phyloP scores from a whole-genome alignment of 2,113 vertebrate genomes.

The Casuarius casuarius region DNA sequence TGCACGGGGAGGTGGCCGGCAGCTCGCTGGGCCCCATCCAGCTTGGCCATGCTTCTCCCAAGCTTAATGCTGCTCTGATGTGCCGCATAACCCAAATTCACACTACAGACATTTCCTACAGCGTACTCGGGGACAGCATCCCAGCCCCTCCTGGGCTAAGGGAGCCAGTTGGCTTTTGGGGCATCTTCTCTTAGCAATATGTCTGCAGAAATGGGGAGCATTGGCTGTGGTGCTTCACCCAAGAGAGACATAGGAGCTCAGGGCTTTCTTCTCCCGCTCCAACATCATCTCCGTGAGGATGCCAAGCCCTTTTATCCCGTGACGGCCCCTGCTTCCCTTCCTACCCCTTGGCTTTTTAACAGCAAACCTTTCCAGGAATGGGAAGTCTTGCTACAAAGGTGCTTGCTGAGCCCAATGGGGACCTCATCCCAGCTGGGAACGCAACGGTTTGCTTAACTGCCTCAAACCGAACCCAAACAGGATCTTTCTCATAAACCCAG shows the following conservation, averaged over 20 bases:
- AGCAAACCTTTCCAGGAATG: not conserved
- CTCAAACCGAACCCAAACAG: not conserved
- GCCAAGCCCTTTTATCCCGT: not conserved
- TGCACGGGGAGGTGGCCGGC: too few species aligned
- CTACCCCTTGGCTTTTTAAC: not conserved
- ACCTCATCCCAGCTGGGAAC: not conserved
- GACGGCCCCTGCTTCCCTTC: not conserved
- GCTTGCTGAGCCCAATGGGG: not conserved
- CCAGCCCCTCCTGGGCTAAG: not conserved
- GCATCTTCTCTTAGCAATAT: not conserved
- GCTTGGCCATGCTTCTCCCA: too few species aligned
- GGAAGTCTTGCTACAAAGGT: not conserved
- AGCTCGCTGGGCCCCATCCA: not conserved
- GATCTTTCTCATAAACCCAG: not conserved
- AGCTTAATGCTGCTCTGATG: too few species aligned
- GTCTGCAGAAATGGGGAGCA: not conserved
- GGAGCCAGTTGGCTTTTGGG: not conserved
- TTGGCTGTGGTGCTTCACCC: not conserved
- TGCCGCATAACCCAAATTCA: too few species aligned
- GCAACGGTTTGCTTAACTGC: constrained; percentile 40
- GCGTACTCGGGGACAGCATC: not conserved
- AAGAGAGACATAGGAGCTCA: not conserved
- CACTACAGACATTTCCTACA: too few species aligned
- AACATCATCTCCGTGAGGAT: not conserved
- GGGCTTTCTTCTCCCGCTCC: not conserved